These are phyloP conservation scores for Ericerus pela DNA, from an alignment of 1,140 invertebrate species.

Conservation along the genomic window DNA sequence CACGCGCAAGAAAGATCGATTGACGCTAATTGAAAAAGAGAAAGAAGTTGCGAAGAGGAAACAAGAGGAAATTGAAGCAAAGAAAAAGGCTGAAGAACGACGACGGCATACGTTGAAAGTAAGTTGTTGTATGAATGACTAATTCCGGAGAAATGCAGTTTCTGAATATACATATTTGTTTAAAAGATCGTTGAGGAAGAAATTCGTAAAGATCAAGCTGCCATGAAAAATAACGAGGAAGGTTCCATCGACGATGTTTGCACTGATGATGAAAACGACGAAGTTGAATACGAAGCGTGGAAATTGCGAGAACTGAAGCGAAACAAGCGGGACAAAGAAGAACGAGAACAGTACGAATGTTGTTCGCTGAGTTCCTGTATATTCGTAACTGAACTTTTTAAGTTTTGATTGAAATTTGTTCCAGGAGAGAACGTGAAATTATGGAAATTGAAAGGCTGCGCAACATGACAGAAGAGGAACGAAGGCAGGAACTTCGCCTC, in stretches of 20 bases:
- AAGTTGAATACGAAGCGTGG: conserved; percentile 95
- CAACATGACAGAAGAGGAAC: conserved; percentile 93
- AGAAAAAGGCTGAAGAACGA: conserved; percentile 65
- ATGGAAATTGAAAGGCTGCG: conserved; percentile 80
- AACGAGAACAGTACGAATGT: conserved; percentile 66
- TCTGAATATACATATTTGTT: conserved; percentile 9
- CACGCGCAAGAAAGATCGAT: conserved; percentile 82
- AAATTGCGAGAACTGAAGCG: conserved; percentile 91
- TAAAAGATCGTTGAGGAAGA: conserved; percentile 72
- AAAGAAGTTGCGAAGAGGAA: conserved; percentile 71
- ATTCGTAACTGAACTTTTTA: too few relatives aligned
- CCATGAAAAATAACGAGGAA: conserved; percentile 40
- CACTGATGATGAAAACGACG: conserved; percentile 97
- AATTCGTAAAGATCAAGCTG: conserved; percentile 52
- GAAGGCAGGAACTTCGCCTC: conserved; percentile 67
- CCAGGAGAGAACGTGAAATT: conserved; percentile 64
- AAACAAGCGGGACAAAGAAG: conserved; percentile 89
- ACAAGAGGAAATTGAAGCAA: conserved; percentile 60
- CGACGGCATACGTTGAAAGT: conserved; percentile 67
- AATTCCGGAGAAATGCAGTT: neutral
- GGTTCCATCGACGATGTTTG: conserved; percentile 70
- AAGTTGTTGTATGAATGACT: conserved; percentile 14
- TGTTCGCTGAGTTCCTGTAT: neutral
- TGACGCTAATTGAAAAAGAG: conserved; percentile 90
- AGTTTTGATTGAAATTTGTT: conserved; percentile 19